phyloP scores from a whole-genome alignment of 1,140 invertebrate genomes.

The Brachionus plicatilis region DNA sequence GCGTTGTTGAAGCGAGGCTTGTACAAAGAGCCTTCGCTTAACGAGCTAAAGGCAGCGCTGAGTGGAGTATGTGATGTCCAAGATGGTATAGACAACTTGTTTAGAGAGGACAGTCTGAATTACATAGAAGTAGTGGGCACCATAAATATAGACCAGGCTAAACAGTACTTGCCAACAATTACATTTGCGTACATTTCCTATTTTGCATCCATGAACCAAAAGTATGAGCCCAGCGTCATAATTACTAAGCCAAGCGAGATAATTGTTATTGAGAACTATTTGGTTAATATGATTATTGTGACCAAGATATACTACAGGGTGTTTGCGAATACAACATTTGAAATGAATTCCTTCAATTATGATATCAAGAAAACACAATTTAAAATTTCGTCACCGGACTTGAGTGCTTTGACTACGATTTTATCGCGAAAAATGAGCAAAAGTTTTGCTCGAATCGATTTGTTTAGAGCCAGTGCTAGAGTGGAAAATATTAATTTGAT shows the following conservation, averaged over 20 bases:
- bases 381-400: neutral
- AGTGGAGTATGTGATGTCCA: neutral
- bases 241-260: neutral
- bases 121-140: conserved; percentile 4
- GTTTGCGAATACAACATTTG: conserved; percentile 1
- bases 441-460: neutral
- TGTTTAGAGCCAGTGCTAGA: neutral
- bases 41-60: neutral
- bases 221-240: neutral
- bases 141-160: neutral
- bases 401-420: neutral
- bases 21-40: neutral
- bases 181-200: conserved; percentile 1
- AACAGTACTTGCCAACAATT: conserved; percentile 6
- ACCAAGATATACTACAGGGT: neutral
- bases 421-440: neutral
- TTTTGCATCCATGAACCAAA: neutral
- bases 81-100: neutral
- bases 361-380: conserved; percentile 7
- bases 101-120: conserved; percentile 1
- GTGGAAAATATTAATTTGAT: neutral
- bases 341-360: neutral
- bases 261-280: neutral
- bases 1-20: neutral
- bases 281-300: neutral